A percentile compares a stretch with the other conserved stretches of the same genome.
These are phyloP conservation scores for Nixonia krombeini DNA, from an alignment of 1,140 invertebrate genomes.

Conservation along the genomic window DNA sequence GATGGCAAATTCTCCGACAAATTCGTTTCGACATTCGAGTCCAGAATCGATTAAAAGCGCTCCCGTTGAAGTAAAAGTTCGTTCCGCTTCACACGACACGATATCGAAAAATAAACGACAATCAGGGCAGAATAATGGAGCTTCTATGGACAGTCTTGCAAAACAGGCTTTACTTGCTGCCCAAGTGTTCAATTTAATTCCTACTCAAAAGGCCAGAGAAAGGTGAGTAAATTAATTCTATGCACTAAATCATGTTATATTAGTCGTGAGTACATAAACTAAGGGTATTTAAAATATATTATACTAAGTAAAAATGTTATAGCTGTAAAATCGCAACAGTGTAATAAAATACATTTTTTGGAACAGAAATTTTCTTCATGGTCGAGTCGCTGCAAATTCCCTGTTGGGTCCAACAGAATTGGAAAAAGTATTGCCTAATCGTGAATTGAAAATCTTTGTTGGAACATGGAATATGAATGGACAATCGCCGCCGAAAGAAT, in stretches of 20 bases:
- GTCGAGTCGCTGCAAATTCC: constrained; percentile 82
- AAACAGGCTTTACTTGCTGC: constrained; percentile 82
- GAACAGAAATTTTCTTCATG: constrained; percentile 86
- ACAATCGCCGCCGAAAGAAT: constrained; percentile 81
- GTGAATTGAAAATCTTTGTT: constrained; percentile 89
- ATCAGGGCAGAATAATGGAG: constrained; percentile 52
- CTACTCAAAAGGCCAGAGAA: constrained; percentile 83
- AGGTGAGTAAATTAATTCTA: too few species aligned
- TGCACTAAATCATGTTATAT: too few species aligned
- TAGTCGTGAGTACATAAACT: too few species aligned
- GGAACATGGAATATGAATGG: constrained; percentile 98
- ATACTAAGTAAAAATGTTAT: too few species aligned
- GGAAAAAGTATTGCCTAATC: constrained; percentile 86
- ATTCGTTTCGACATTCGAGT: constrained; percentile 62
- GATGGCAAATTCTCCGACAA: constrained; percentile 56
- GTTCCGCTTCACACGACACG: constrained; percentile 64
- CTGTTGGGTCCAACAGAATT: constrained; percentile 87
- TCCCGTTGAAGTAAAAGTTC: constrained; percentile 59
- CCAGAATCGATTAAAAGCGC: constrained; percentile 67
- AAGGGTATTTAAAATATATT: too few species aligned
- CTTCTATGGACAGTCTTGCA: constrained; percentile 80
- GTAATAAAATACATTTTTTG: constrained; percentile 6
- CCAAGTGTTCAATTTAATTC: constrained; percentile 84
- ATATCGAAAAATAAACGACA: constrained; percentile 59
- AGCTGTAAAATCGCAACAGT: too few species aligned